Evolutionary conservation across 2,797 vertebrate species (phyloP), one percentile per base, ranked within the genome.

Genomic region (Staurois parvus): DNA sequence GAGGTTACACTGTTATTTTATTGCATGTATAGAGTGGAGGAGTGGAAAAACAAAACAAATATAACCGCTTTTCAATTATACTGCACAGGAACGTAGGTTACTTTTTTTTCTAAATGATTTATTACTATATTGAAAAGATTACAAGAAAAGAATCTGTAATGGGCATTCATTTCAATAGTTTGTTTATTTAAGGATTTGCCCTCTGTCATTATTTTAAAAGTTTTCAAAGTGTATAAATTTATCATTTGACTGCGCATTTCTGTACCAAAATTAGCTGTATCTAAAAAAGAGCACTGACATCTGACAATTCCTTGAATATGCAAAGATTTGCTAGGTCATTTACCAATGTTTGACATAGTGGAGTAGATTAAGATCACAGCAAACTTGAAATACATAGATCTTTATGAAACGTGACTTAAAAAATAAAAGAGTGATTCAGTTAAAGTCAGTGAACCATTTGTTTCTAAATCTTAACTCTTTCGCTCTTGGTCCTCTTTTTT

Each of bases 1-100:
- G 66, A 76, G 72, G 84, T 85, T 85, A 81, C 32, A 13, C 77
- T 67, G 77, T 26, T 62, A 56, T 59, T 81, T 40, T 56, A 67
- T 17, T 67, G 73, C 62, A 69, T 11, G 42, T 76, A 42, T 40
- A 17, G 19, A 80, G 48, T 30, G 45, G 24, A 26, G n/a, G 19
- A 80, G 48, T 30, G 45, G 24, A 26, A 21, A 26, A 30, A 34
- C 42, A 80, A 80, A 56, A 59, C 78, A 72, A 80, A 72, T 70
- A 69, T 42, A 29, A 28, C 11, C 21, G 40, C 37, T 28, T 69
- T 68, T 76, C 29, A 28, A 69, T 32, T 48, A 17, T 68, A 29
- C 24, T 42, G 28, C 48, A 4, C 15, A 17, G 67, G 30, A 70
- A 29, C 6, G 26, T 11, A 34, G 77, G 48, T 68, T n/a, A 26